Conservation (phyloP, 1,140 invertebrate species). For the Aleiodes sp. region DNA sequence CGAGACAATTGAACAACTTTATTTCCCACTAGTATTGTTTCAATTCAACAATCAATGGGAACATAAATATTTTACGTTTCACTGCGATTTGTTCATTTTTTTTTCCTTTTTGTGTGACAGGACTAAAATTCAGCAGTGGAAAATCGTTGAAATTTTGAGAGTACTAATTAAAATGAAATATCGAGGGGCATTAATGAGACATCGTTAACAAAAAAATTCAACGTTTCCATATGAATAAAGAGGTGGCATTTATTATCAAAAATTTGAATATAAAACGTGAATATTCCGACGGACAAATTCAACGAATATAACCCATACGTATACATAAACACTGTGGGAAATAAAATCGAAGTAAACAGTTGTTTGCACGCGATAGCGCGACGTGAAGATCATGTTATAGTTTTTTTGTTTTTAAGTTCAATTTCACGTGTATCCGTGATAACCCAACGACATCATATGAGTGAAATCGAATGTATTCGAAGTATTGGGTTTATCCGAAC, state of each 20-base stretch:
- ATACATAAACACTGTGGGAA: not conserved
- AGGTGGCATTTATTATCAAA: no score
- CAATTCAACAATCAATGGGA: not conserved
- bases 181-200: not conserved
- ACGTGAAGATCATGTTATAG: not conserved
- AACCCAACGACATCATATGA: not conserved
- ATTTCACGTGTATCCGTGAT: not conserved
- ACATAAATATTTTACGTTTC: not conserved
- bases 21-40: not conserved
- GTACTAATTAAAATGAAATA: not conserved
- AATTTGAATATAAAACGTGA: no score
- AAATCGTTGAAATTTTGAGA: not conserved
- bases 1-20: not conserved
- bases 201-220: no score
- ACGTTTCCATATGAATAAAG: no score
- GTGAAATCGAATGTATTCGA: not conserved
- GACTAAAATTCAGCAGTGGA: no score
- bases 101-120: no score
- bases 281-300: not conserved
- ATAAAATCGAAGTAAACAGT: conserved; percentile 5
- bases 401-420: not conserved
- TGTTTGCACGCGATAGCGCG: not conserved
- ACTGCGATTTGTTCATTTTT: not conserved
- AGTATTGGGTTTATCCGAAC: no score
- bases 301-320: not conserved